A percentile compares a stretch with the other conserved stretches of the same genome.
These are phyloP conservation scores for Ctena decussata DNA, from an alignment of 2,888 invertebrate genomes.

Conservation along the genomic window DNA sequence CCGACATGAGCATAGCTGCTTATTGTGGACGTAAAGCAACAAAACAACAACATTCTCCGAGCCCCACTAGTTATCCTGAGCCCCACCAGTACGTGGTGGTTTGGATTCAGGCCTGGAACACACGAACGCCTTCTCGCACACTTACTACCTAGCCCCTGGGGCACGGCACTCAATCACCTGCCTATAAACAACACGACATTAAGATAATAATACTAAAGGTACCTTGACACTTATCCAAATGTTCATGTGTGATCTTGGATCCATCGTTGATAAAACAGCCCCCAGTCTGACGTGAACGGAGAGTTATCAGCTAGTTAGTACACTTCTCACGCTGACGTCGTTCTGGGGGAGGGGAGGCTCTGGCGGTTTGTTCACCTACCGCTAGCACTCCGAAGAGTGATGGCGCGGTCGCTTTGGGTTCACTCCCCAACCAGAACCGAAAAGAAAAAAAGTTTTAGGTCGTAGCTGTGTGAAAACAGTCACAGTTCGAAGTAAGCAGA, in stretches of 20 bases:
- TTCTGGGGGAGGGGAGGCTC: not conserved
- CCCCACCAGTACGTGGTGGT: too few relatives aligned
- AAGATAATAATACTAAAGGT: too few relatives aligned
- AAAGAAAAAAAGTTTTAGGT: not conserved
- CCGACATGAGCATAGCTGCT: too few relatives aligned
- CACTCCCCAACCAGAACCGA: slow-evolving; percentile 5
- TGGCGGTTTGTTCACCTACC: slow-evolving; percentile 1
- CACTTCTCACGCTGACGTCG: not conserved
- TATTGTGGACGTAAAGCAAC: too few relatives aligned
- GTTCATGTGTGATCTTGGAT: not conserved
- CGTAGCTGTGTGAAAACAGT: not conserved
- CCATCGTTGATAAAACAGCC: not conserved
- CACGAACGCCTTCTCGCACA: too few relatives aligned
- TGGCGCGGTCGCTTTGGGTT: not conserved
- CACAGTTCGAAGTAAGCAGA: slow-evolving; percentile 9
- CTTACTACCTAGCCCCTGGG: too few relatives aligned
- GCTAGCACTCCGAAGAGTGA: slow-evolving; percentile 8
- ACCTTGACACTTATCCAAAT: too few relatives aligned
- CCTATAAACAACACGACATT: too few relatives aligned
- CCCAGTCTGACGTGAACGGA: slow-evolving; percentile 2
- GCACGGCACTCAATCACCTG: too few relatives aligned
- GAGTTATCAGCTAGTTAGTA: not conserved
- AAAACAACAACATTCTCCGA: too few relatives aligned
- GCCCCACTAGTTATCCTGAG: too few relatives aligned
- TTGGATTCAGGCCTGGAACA: too few relatives aligned